Evolutionary conservation across 1,140 invertebrate genomes (phyloP).

Genomic region (Drosophila micromelanica): DNA sequence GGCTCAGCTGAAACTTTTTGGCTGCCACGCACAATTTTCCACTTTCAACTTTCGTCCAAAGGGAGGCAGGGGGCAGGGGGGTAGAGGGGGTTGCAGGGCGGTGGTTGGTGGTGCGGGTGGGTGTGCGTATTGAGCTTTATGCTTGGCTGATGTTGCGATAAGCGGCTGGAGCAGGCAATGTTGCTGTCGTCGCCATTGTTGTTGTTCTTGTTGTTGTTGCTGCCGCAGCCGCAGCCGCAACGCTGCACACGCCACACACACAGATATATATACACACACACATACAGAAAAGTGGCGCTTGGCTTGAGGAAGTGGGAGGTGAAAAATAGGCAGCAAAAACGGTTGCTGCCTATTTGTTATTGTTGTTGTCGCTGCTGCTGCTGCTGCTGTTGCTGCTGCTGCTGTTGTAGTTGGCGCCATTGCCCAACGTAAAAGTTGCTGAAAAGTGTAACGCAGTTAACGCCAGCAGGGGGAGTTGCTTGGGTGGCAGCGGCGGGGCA

Average conservation of each 20-base stretch:
- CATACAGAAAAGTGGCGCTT: conserved; percentile 26
- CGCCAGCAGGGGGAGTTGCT: conserved; percentile 34
- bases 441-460: conserved; percentile 78
- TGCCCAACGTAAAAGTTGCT: conserved; percentile 77
- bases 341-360: conserved; percentile 16
- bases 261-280: conserved; percentile 9
- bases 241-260: conserved; percentile 64
- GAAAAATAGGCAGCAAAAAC: conserved; percentile 58
- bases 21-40: conserved; percentile 81
- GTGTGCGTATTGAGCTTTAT: conserved; percentile 68
- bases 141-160: conserved; percentile 82
- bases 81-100: conserved; percentile 24
- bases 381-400: conserved; percentile 34
- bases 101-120: conserved; percentile 30
- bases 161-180: conserved; percentile 52
- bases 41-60: conserved; percentile 70
- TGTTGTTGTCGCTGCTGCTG: conserved; percentile 25
- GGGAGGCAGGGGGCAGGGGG: too few species aligned
- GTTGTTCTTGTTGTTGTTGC: conserved; percentile 31
- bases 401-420: conserved; percentile 75
- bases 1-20: conserved; percentile 67
- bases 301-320: conserved; percentile 54
- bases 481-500: not conserved
- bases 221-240: conserved; percentile 65
- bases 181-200: conserved; percentile 29